phyloP scores from a whole-genome alignment of 2,888 invertebrate genomes.

The Arrhopalites spinosus region DNA sequence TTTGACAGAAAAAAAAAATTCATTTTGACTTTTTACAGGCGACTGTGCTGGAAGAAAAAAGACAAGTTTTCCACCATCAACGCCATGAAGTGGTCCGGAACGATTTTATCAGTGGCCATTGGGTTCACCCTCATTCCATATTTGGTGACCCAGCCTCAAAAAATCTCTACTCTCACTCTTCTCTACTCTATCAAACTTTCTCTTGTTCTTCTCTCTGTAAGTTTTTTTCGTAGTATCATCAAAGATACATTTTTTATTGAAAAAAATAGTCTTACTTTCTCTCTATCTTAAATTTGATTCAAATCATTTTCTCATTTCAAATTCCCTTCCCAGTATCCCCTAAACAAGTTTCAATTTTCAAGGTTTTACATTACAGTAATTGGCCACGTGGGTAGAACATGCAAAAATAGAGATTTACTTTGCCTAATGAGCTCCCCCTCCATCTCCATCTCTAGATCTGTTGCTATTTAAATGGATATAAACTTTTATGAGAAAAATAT shows the following conservation, averaged over 20 bases:
- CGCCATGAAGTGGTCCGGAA: slow-evolving; percentile 53
- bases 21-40: slow-evolving; percentile 33
- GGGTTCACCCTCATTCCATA: slow-evolving; percentile 21
- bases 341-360: too few relatives aligned
- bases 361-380: too few relatives aligned
- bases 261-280: background rate
- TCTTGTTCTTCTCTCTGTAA: slow-evolving; percentile 49
- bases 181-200: slow-evolving; percentile 44
- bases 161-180: background rate
- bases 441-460: background rate
- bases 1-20: background rate
- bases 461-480: background rate
- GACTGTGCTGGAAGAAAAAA: slow-evolving; percentile 55
- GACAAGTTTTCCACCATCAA: slow-evolving; percentile 53
- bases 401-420: too few relatives aligned
- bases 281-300: background rate
- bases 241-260: background rate
- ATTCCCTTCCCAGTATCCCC: too few relatives aligned
- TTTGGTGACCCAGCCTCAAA: slow-evolving; percentile 2
- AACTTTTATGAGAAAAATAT: too few relatives aligned
- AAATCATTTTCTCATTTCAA: too few relatives aligned
- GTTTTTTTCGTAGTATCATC: slow-evolving; percentile 4
- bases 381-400: too few relatives aligned
- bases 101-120: slow-evolving; percentile 41
- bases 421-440: too few relatives aligned